Conservation (phyloP, 2,797 vertebrate species). For the Hyperoplus lanceolatus region DNA sequence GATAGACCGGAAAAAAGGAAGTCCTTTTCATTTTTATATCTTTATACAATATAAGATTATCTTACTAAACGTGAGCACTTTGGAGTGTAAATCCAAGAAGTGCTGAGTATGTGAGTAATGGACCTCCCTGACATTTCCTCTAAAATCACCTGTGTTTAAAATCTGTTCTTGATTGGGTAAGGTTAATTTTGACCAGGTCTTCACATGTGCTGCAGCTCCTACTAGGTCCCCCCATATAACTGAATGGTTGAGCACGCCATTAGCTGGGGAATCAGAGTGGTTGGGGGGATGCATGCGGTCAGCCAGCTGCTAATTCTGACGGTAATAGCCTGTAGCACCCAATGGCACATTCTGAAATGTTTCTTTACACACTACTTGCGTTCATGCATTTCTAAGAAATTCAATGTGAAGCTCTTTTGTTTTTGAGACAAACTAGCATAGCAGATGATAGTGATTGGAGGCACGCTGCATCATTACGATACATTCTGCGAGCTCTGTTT, state of each 20-base stretch:
- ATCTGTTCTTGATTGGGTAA: conserved; percentile 50
- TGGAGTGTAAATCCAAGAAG: conserved; percentile 25
- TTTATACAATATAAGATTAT: neutral
- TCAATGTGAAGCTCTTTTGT: conserved; percentile 20
- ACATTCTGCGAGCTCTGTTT: conserved; percentile 64
- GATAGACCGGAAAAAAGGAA: conserved; percentile 1
- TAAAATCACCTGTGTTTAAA: conserved; percentile 58
- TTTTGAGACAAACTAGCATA: conserved; percentile 49
- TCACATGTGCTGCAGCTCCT: conserved; percentile 41
- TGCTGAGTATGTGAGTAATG: conserved; percentile 7
- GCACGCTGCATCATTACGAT: conserved; percentile 42
- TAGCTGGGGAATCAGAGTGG: conserved; percentile 22
- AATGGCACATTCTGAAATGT: conserved; percentile 24
- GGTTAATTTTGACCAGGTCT: conserved; percentile 47
- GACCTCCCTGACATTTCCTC: conserved; percentile 59
- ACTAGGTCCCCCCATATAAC: conserved; percentile 26
- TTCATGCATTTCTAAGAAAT: conserved; percentile 12
- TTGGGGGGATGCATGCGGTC: conserved; percentile 13
- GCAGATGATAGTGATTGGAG: conserved; percentile 58
- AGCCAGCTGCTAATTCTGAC: conserved; percentile 51
- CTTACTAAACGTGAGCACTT: conserved; percentile 2
- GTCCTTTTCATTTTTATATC: conserved; percentile 25
- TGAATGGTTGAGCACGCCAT: conserved; percentile 22
- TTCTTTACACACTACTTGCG: conserved; percentile 3
- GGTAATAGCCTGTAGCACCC: conserved; percentile 45